phyloP scores from a whole-genome alignment of 2,113 vertebrate genomes.

The Aegypius monachus region DNA sequence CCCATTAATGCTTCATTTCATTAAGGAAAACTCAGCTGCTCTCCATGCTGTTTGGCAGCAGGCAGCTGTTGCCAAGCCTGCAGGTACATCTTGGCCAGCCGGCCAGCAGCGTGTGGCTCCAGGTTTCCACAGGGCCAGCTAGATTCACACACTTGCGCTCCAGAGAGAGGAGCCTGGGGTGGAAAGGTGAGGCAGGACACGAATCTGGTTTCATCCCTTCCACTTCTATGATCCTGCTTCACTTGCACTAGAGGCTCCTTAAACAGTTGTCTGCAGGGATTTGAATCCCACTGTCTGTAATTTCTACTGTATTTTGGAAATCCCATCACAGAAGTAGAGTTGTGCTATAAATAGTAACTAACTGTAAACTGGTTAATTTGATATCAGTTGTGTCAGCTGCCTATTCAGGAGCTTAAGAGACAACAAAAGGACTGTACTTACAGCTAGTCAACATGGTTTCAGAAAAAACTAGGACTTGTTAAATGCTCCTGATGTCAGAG shows the following conservation, averaged over 20 bases:
- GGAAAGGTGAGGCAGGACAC: background rate
- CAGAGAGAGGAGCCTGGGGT: background rate
- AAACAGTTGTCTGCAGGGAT: background rate
- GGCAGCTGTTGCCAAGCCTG: background rate
- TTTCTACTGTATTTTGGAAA: background rate
- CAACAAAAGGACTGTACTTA: background rate
- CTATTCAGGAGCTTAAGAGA: background rate
- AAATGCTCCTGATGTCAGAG: background rate
- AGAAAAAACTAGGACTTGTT: background rate
- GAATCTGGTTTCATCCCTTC: background rate
- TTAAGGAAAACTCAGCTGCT: background rate
- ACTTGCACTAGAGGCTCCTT: background rate
- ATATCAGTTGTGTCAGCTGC: background rate
- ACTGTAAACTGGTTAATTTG: background rate
- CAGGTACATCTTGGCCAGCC: background rate
- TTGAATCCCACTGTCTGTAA: background rate
- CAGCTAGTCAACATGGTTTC: accelerated
- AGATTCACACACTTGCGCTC: background rate
- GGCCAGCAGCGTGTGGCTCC: background rate
- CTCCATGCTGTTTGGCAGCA: background rate
- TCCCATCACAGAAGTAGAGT: background rate
- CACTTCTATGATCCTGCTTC: background rate
- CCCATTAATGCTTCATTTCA: background rate
- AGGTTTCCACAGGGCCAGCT: background rate
- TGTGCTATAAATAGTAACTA: background rate